Conservation (phyloP, 2,797 vertebrate species). For the Sparidentex hasta region DNA sequence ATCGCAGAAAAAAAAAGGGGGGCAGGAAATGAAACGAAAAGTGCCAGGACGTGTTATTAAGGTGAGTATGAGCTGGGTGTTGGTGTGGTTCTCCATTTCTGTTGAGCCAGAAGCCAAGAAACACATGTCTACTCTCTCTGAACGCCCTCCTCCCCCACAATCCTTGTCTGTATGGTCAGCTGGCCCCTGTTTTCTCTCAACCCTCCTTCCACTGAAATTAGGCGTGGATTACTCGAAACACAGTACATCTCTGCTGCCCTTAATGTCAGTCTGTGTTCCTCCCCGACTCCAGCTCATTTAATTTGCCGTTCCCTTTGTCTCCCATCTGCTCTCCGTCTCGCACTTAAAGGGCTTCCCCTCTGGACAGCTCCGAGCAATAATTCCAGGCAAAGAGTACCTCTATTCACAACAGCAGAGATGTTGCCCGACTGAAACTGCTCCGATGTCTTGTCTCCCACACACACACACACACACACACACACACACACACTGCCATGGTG, state of each 20-base stretch:
- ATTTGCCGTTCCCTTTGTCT: slow-evolving; percentile 65
- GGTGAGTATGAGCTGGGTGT: slow-evolving; percentile 53
- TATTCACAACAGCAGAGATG: slow-evolving; percentile 61
- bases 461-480: slow-evolving; percentile 33
- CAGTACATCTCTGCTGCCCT: slow-evolving; percentile 47
- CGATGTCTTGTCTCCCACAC: slow-evolving; percentile 32
- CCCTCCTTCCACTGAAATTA: slow-evolving; percentile 45
- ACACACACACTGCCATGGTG: slow-evolving; percentile 71
- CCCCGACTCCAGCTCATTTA: slow-evolving; percentile 56
- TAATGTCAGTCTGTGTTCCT: slow-evolving; percentile 51
- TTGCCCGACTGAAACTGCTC: slow-evolving; percentile 53
- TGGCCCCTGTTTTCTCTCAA: slow-evolving; percentile 47
- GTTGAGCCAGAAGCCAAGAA: slow-evolving; percentile 62
- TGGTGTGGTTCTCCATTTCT: slow-evolving; percentile 45
- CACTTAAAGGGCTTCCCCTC: slow-evolving; percentile 57
- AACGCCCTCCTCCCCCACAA: slow-evolving; percentile 1
- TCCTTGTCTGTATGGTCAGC: slow-evolving; percentile 44
- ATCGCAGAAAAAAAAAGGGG: slow-evolving; percentile 3
- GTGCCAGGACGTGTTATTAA: slow-evolving; percentile 42
- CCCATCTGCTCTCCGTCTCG: slow-evolving; percentile 65
- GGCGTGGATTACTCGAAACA: slow-evolving; percentile 46
- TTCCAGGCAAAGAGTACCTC: slow-evolving; percentile 47
- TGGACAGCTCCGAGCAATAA: slow-evolving; percentile 62
- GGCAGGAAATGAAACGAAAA: slow-evolving; percentile 60
- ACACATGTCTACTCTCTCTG: slow-evolving; percentile 34